These are phyloP conservation scores for Andrena haemorrhoa DNA, from an alignment of 2,888 invertebrate genomes.

Conservation along the genomic window DNA sequence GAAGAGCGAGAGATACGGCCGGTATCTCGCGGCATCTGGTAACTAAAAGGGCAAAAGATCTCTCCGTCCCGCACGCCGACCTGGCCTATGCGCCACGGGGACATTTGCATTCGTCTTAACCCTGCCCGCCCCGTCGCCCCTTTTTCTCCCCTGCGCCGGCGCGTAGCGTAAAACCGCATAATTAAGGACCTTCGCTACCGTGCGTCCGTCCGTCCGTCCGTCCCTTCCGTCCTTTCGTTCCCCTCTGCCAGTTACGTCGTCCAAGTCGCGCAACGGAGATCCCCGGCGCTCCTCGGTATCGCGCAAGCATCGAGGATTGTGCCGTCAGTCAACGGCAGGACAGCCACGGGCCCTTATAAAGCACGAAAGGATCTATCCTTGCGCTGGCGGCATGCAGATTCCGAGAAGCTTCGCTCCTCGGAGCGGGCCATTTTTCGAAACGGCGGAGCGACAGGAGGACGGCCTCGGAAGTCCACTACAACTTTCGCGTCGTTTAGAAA, in stretches of 20 bases:
- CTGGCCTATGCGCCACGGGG: slow-evolving; percentile 67
- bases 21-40: slow-evolving; percentile 83
- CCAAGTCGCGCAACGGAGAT: slow-evolving; percentile 57
- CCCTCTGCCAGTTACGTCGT: slow-evolving; percentile 67
- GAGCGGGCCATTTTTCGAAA: slow-evolving; percentile 40
- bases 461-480: no score
- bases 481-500: no score
- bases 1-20: slow-evolving; percentile 46
- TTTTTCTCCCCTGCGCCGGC: slow-evolving; percentile 49
- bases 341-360: slow-evolving; percentile 77
- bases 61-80: slow-evolving; percentile 59
- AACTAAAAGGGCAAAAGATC: slow-evolving; percentile 81
- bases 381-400: slow-evolving; percentile 74
- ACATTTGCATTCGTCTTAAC: slow-evolving; percentile 79
- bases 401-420: slow-evolving; percentile 57
- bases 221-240: slow-evolving; percentile 58
- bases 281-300: slow-evolving; percentile 63
- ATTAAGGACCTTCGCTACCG: slow-evolving; percentile 79
- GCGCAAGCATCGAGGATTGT: slow-evolving; percentile 80
- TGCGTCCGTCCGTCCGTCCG: slow-evolving; percentile 69
- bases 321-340: slow-evolving; percentile 81
- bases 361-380: slow-evolving; percentile 72
- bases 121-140: slow-evolving; percentile 28
- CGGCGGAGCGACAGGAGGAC: slow-evolving; percentile 8
- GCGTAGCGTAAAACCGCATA: slow-evolving; percentile 80